These are phyloP conservation scores for Anomalospiza imberbis DNA, from an alignment of 2,797 vertebrate species.

Conservation along the genomic window DNA sequence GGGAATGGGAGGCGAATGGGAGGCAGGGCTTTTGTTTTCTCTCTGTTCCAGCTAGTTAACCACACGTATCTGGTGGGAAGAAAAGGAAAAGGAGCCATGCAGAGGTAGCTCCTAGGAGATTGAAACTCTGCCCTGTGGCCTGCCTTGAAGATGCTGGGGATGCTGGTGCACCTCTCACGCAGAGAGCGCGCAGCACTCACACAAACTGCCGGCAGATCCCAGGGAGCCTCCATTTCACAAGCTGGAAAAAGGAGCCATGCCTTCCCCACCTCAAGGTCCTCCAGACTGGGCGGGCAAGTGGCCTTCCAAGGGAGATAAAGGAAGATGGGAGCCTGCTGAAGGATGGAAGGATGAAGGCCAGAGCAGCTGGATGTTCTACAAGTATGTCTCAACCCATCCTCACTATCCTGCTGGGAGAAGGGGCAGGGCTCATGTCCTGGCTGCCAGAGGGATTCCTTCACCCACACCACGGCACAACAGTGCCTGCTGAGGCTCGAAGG, in stretches of 20 bases:
- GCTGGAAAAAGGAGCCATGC: background rate
- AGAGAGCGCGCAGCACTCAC: background rate
- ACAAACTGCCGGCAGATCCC: background rate
- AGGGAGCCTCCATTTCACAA: background rate
- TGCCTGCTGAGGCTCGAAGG: background rate
- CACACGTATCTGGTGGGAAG: background rate
- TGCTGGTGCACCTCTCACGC: background rate
- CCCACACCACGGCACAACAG: background rate
- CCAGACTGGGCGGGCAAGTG: background rate
- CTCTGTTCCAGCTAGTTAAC: background rate
- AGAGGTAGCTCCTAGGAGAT: background rate
- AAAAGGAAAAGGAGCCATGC: background rate
- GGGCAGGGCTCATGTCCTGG: background rate
- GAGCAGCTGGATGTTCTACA: background rate
- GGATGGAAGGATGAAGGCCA: background rate
- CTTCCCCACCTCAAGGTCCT: background rate
- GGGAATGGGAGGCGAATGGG: background rate
- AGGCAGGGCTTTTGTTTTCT: background rate
- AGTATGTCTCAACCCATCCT: background rate
- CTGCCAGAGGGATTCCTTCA: background rate
- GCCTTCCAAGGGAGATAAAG: background rate
- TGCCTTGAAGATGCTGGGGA: background rate
- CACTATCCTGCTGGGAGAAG: rapidly evolving
- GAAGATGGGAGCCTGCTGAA: background rate
- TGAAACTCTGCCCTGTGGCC: background rate